Percentiles rank a stretch among this genome's conserved stretches.
phyloP scores from a whole-genome alignment of 2,113 vertebrate species.

The Chrysemys picta region DNA sequence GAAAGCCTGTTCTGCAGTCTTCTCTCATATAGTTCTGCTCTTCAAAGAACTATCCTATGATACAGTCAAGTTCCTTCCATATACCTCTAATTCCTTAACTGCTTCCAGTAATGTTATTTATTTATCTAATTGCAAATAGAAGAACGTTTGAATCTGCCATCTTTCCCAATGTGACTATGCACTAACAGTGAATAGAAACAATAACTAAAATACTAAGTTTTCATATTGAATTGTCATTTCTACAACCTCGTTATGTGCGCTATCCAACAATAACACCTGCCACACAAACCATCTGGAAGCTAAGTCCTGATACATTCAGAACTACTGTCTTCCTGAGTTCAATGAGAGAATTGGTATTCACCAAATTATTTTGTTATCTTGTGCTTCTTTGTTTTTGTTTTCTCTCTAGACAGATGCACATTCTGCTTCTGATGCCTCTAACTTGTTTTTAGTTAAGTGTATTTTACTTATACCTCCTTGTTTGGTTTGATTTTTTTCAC shows the following conservation, averaged over 20 bases:
- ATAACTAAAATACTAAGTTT: constrained; percentile 30
- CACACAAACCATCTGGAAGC: constrained; percentile 18
- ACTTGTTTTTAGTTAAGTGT: neutral
- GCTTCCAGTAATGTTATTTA: neutral
- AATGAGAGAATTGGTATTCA: neutral
- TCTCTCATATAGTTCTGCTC: neutral
- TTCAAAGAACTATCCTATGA: neutral
- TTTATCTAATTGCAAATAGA: neutral
- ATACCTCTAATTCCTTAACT: neutral
- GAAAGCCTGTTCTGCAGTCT: neutral
- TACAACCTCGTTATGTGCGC: constrained; percentile 19
- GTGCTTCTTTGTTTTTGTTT: neutral
- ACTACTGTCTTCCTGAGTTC: neutral
- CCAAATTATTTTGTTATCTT: constrained; percentile 6
- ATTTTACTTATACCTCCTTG: neutral
- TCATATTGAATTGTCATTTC: constrained; percentile 31
- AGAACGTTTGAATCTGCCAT: no score
- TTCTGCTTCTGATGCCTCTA: neutral
- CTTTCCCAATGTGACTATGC: no score
- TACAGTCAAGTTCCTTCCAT: neutral
- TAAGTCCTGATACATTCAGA: neutral
- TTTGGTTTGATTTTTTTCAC: neutral
- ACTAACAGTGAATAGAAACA: neutral
- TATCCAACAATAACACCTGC: constrained; percentile 25
- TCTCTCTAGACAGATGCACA: neutral